Percentiles rank a stretch among this genome's conserved stretches.
Conservation (phyloP, 2,113 vertebrate species). For the Paradisaea rubra region DNA sequence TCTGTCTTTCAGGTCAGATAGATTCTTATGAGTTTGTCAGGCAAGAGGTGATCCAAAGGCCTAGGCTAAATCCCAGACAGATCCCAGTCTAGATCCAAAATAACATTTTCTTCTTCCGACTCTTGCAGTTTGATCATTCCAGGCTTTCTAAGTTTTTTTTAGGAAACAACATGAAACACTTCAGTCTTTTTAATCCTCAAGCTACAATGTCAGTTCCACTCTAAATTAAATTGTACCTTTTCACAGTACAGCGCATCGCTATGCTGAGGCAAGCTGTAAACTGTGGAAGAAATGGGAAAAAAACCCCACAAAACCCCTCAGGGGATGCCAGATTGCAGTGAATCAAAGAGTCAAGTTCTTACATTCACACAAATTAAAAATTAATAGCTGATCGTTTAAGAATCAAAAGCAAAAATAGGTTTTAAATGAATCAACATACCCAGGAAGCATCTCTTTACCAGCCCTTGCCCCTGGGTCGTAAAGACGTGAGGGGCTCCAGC, state of each 20-base stretch:
- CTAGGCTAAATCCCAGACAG: background rate
- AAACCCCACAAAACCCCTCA: background rate
- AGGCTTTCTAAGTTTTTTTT: background rate
- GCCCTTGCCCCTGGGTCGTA: background rate
- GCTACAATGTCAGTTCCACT: background rate
- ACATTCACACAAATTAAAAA: background rate
- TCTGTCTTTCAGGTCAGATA: background rate
- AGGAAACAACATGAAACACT: background rate
- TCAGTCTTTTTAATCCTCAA: background rate
- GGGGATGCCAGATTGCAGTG: background rate
- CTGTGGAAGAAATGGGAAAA: background rate
- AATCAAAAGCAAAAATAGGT: background rate
- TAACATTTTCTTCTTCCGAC: background rate
- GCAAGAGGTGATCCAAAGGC: background rate
- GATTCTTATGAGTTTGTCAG: background rate
- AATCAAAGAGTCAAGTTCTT: background rate
- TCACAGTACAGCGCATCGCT: background rate
- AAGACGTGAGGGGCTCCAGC: background rate
- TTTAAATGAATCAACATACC: background rate
- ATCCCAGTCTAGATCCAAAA: background rate
- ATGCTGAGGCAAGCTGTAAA: background rate
- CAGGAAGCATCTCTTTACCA: background rate
- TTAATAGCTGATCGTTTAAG: background rate
- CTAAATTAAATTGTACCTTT: background rate
- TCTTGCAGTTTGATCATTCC: background rate